phyloP scores from a whole-genome alignment of 2,888 invertebrate genomes.

The Philereme vetulata region DNA sequence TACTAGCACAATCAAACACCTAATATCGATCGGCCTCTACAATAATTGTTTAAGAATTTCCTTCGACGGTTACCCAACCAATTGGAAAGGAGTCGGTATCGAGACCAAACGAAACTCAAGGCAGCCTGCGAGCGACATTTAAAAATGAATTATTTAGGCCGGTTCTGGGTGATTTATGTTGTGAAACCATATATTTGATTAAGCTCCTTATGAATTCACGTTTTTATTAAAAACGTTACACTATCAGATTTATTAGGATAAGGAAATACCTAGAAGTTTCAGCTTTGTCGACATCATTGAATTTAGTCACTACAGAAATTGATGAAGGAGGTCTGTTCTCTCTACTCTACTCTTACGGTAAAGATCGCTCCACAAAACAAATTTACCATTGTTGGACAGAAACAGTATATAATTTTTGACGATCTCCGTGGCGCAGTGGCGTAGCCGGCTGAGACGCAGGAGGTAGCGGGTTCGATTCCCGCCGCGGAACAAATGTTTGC shows the following conservation, averaged over 20 bases:
- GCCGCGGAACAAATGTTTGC: too few species aligned
- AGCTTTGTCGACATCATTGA: too few species aligned
- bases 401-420: too few species aligned
- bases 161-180: constrained; percentile 45
- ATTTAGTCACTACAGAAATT: too few species aligned
- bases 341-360: too few species aligned
- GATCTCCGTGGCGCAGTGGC: too few species aligned
- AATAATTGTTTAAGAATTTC: constrained; percentile 60
- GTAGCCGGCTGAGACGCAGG: too few species aligned
- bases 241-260: background rate
- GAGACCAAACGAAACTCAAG: constrained; percentile 64
- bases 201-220: constrained; percentile 4
- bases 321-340: too few species aligned
- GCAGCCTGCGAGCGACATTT: constrained; percentile 61
- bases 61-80: constrained; percentile 47
- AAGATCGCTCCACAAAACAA: too few species aligned
- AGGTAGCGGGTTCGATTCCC: too few species aligned
- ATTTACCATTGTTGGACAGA: too few species aligned
- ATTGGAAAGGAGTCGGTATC: constrained; percentile 77
- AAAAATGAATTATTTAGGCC: constrained; percentile 53
- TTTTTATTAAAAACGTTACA: background rate
- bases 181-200: constrained; percentile 8
- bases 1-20: constrained; percentile 33
- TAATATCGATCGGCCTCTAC: constrained; percentile 36
- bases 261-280: too few species aligned